Percentiles rank a stretch among this genome's conserved stretches.
These are phyloP conservation scores for Pantala flavescens DNA, from an alignment of 1,140 invertebrate species.

Conservation along the genomic window DNA sequence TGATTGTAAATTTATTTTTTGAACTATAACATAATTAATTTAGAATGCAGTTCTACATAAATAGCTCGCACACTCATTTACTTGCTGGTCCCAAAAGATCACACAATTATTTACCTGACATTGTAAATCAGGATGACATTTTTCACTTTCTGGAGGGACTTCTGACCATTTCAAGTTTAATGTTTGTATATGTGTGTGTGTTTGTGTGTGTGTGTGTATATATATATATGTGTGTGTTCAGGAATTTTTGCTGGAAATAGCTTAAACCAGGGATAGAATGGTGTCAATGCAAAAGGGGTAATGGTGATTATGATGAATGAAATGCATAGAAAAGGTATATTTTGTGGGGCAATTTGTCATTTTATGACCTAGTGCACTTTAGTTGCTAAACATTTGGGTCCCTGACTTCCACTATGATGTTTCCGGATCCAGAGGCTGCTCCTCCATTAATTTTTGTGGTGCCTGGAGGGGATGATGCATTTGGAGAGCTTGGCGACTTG, in stretches of 20 bases:
- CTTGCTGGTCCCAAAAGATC: neutral
- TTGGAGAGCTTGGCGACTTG: neutral
- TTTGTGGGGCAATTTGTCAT: neutral
- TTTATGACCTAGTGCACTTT: neutral
- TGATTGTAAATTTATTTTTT: neutral
- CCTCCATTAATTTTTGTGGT: neutral
- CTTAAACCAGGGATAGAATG: neutral
- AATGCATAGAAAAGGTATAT: neutral
- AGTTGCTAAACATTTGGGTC: neutral
- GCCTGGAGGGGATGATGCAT: neutral
- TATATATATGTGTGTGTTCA: neutral
- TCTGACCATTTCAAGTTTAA: constrained; percentile 3
- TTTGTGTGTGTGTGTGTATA: too few species aligned
- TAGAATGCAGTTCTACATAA: neutral
- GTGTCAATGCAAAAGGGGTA: neutral
- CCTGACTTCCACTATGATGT: neutral
- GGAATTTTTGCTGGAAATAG: neutral
- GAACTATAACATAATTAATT: neutral
- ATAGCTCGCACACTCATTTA: neutral
- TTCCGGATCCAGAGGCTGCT: neutral
- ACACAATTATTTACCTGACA: neutral
- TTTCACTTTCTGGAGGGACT: neutral
- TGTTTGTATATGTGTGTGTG: neutral
- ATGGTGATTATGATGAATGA: neutral
- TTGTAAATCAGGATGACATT: neutral